These are phyloP conservation scores for Dendrocopos noguchii DNA, from an alignment of 2,113 vertebrate species.

Conservation along the genomic window DNA sequence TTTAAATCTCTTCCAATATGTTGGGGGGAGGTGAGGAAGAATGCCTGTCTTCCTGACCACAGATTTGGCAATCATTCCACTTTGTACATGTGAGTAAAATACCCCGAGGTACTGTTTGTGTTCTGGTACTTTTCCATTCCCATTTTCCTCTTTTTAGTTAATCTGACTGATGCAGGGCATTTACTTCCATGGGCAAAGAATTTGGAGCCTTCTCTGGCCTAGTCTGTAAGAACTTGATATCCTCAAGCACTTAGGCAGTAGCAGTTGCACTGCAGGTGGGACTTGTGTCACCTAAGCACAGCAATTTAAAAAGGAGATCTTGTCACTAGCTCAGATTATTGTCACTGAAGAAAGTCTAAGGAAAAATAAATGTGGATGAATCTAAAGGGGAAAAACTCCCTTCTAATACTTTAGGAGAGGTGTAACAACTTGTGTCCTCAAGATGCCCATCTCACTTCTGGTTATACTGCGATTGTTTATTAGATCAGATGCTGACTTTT, in stretches of 20 bases:
- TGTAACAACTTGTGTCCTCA: fast-evolving
- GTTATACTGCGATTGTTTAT: neutral
- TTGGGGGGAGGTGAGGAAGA: neutral
- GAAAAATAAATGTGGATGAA: neutral
- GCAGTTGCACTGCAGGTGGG: neutral
- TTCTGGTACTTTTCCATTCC: constrained; percentile 19
- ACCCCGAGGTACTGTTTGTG: neutral
- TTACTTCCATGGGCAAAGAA: neutral
- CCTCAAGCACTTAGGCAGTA: neutral
- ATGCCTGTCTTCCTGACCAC: neutral
- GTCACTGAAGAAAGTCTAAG: neutral
- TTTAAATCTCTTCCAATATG: neutral
- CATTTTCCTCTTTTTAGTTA: neutral
- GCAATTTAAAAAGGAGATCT: neutral
- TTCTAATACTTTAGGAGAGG: neutral
- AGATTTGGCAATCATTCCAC: constrained; percentile 16
- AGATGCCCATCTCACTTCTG: neutral
- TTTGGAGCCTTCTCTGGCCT: neutral
- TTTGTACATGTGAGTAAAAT: neutral
- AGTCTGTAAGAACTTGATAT: neutral
- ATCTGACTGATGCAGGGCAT: neutral
- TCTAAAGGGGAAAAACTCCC: neutral
- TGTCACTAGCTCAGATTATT: neutral
- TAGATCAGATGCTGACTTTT: neutral
- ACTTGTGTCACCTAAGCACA: neutral